A percentile compares a stretch with the other conserved stretches of the same genome.
Conservation (phyloP, 2,888 invertebrate genomes). For the Mycalesis mineus region DNA sequence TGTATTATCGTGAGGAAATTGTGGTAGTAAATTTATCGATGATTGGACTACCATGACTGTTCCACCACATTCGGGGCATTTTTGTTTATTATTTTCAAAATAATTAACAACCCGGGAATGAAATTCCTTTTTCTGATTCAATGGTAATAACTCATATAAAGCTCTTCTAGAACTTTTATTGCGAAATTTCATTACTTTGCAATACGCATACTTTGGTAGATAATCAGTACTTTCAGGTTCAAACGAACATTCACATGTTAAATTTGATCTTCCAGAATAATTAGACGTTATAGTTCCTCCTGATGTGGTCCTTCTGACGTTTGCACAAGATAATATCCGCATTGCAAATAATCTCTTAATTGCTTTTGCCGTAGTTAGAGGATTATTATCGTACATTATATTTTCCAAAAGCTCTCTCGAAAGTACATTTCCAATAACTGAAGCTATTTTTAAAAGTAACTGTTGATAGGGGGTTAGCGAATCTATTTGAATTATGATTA, state of each 20-base stretch:
- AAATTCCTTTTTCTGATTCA: constrained; percentile 76
- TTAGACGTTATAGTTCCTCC: constrained; percentile 31
- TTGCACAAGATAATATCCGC: constrained; percentile 76
- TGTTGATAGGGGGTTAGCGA: constrained; percentile 80
- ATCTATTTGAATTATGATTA: constrained; percentile 76
- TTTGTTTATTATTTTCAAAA: constrained; percentile 68
- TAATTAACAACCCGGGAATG: constrained; percentile 73
- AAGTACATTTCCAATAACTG: constrained; percentile 77
- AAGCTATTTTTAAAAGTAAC: constrained; percentile 77
- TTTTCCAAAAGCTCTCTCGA: constrained; percentile 72
- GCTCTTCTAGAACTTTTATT: constrained; percentile 68
- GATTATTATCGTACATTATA: constrained; percentile 74
- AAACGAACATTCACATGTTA: constrained; percentile 59
- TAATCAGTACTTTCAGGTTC: constrained; percentile 49
- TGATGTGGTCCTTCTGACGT: constrained; percentile 38
- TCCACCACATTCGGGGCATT: constrained; percentile 73
- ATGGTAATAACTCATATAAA: constrained; percentile 74
- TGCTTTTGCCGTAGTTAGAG: constrained; percentile 67
- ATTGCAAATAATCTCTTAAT: constrained; percentile 76
- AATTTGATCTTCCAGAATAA: constrained; percentile 31
- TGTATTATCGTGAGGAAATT: constrained; percentile 16
- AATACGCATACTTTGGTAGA: constrained; percentile 76
- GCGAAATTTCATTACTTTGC: constrained; percentile 77
- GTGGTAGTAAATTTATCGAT: constrained; percentile 33
- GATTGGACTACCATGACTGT: constrained; percentile 57